phyloP scores from a whole-genome alignment of 2,113 vertebrate genomes.

The Megaptera novaeangliae region DNA sequence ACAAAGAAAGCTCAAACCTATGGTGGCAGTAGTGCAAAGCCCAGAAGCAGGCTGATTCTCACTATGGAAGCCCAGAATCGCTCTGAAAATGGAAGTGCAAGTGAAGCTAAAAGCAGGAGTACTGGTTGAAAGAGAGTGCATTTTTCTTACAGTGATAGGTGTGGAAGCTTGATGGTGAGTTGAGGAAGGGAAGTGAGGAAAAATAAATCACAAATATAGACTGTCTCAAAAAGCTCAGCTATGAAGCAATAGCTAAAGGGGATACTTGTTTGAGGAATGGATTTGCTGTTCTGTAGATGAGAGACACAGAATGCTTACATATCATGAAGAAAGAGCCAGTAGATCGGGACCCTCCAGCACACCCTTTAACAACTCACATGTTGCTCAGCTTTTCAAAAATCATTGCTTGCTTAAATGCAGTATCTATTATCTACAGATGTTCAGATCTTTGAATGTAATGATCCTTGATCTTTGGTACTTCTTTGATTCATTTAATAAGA shows the following conservation, averaged over 20 bases:
- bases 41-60: neutral
- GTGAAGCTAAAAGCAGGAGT: neutral
- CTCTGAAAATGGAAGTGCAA: neutral
- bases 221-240: neutral
- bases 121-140: neutral
- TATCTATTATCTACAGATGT: constrained; percentile 11
- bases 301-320: neutral
- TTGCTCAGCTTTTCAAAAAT: constrained; percentile 1
- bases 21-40: neutral
- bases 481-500: constrained; percentile 9
- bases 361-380: neutral
- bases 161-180: neutral
- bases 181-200: neutral
- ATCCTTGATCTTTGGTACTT: neutral
- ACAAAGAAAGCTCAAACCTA: neutral
- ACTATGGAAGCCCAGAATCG: neutral
- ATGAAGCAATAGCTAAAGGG: neutral
- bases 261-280: neutral
- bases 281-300: neutral
- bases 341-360: neutral
- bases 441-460: neutral
- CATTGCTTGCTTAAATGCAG: neutral
- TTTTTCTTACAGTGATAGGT: neutral
- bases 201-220: constrained; percentile 7
- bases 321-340: neutral